These are phyloP conservation scores for Potorous gilbertii DNA, from an alignment of 2,797 vertebrate genomes.

Conservation along the genomic window DNA sequence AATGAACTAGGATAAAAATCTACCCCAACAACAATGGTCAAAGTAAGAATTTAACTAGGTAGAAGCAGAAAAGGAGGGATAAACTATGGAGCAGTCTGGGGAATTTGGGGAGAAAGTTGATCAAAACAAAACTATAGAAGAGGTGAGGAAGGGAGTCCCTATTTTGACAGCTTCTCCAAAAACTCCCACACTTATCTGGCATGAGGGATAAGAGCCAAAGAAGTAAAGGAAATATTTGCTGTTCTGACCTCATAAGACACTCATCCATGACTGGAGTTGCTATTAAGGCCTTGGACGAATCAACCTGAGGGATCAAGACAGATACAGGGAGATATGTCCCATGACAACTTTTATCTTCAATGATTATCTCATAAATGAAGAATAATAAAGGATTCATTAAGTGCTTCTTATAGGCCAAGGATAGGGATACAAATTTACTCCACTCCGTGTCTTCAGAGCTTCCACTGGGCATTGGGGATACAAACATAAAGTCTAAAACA, in stretches of 20 bases:
- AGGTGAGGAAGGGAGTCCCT: neutral
- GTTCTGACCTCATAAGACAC: neutral
- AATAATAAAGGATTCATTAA: neutral
- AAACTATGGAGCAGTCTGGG: neutral
- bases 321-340: neutral
- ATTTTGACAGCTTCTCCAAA: neutral
- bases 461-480: neutral
- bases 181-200: neutral
- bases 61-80: neutral
- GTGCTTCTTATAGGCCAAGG: neutral
- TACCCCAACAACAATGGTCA: neutral
- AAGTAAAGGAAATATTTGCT: neutral
- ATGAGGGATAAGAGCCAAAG: neutral
- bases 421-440: neutral
- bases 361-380: neutral
- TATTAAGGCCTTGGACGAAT: neutral
- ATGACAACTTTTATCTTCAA: neutral
- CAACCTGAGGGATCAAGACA: neutral
- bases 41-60: neutral
- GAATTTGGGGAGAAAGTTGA: neutral
- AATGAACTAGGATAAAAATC: neutral
- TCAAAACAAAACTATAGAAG: neutral
- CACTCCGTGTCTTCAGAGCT: neutral
- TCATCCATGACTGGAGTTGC: neutral
- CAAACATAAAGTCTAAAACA: neutral